Conservation (phyloP, 2,797 vertebrate species). For the Esox masquinongy region DNA sequence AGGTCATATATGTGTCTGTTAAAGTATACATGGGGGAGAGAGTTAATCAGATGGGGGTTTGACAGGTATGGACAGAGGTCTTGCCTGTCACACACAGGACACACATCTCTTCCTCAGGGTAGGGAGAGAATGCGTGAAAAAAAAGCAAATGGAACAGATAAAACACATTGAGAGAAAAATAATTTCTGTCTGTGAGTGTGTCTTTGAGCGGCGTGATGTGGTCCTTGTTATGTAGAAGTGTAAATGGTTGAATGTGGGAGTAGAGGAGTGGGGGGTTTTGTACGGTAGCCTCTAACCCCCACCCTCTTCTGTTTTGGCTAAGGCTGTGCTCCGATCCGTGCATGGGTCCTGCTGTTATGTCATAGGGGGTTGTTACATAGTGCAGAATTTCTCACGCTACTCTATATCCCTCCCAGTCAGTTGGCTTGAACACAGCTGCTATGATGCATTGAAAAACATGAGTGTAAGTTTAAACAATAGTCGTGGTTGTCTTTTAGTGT, state of each 20-base stretch:
- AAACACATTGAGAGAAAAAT: background rate
- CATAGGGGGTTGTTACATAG: too few species aligned
- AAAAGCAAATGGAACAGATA: slow-evolving; percentile 17
- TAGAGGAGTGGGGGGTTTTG: too few species aligned
- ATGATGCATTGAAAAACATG: slow-evolving; percentile 6
- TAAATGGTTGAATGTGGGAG: too few species aligned
- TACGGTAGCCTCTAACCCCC: too few species aligned
- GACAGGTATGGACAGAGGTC: background rate
- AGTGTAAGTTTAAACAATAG: background rate
- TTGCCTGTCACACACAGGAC: background rate
- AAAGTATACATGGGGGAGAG: background rate
- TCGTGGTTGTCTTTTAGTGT: background rate
- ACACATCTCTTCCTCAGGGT: too few species aligned
- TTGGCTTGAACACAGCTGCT: background rate
- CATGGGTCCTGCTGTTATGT: too few species aligned
- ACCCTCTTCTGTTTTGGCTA: too few species aligned
- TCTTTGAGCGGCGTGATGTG: background rate
- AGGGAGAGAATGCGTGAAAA: background rate
- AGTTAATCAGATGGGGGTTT: background rate
- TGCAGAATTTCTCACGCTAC: too few species aligned
- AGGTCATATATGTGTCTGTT: background rate
- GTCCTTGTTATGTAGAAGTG: too few species aligned
- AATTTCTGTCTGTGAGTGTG: slow-evolving; percentile 14
- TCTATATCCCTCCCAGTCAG: too few species aligned
- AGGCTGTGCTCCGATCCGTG: too few species aligned